Conservation (phyloP, 2,113 vertebrate species). For the Anolis carolinensis region DNA sequence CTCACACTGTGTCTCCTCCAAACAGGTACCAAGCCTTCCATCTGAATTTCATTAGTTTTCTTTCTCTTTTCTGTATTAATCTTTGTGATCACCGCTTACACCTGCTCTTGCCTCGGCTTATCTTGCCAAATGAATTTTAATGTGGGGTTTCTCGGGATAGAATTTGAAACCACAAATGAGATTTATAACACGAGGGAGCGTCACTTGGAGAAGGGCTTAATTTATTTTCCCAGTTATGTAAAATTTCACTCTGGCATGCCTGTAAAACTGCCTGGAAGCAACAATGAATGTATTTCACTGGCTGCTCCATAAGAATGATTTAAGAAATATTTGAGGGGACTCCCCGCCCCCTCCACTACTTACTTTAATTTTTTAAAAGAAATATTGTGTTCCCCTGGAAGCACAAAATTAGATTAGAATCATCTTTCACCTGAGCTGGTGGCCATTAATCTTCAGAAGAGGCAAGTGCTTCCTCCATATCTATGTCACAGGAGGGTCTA, state of each 20-base stretch:
- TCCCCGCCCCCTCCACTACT: conserved; percentile 9
- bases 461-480: not conserved
- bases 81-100: conserved; percentile 46
- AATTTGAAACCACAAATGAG: conserved; percentile 58
- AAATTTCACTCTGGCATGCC: conserved; percentile 61
- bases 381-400: conserved; percentile 40
- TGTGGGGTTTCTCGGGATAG: conserved; percentile 45
- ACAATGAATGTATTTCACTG: conserved; percentile 56
- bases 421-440: conserved; percentile 7
- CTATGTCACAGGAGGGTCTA: not conserved
- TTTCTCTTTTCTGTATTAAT: conserved; percentile 43
- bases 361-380: conserved; percentile 38
- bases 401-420: conserved; percentile 42
- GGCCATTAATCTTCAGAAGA: conserved; percentile 5
- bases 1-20: not conserved
- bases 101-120: conserved; percentile 34
- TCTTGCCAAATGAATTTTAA: conserved; percentile 61
- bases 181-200: conserved; percentile 60
- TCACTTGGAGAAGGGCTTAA: conserved; percentile 55
- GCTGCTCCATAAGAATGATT: conserved; percentile 49
- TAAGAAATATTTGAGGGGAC: conserved; percentile 37
- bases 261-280: conserved; percentile 62
- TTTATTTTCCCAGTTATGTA: conserved; percentile 68
- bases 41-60: conserved; percentile 1
- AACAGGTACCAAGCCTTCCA: not conserved